Evolutionary conservation across 2,888 invertebrate genomes (phyloP).

Genomic region (Tiphia femorata): DNA sequence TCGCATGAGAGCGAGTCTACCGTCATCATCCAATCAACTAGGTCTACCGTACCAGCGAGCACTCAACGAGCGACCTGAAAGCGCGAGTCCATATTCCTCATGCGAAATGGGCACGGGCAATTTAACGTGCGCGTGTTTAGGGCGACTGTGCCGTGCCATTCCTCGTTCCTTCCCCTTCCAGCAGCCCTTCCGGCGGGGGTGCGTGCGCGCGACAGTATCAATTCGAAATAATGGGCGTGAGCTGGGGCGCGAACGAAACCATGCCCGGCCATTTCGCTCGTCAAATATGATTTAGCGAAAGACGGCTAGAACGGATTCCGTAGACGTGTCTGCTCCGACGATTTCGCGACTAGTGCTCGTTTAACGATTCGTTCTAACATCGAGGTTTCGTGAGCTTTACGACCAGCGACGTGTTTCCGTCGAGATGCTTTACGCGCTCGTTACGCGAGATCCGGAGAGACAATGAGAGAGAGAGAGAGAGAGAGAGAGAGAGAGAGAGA

Average conservation of each 20-base stretch:
- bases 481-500: neutral
- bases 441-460: constrained; percentile 32
- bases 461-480: neutral
- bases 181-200: too few relatives aligned
- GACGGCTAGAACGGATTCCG: constrained; percentile 16
- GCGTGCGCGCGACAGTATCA: constrained; percentile 11
- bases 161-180: neutral
- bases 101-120: constrained; percentile 1
- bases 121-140: neutral
- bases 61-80: too few relatives aligned
- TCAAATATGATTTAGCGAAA: constrained; percentile 17
- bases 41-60: too few relatives aligned
- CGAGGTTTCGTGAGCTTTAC: too few relatives aligned
- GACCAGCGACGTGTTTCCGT: too few relatives aligned
- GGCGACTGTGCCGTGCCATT: neutral
- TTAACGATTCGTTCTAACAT: neutral
- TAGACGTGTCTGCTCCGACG: too few relatives aligned
- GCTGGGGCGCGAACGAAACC: constrained; percentile 16
- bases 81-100: too few relatives aligned
- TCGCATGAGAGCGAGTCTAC: too few relatives aligned
- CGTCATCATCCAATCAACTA: too few relatives aligned
- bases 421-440: constrained; percentile 26
- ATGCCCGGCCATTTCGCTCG: constrained; percentile 19
- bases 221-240: constrained; percentile 9
- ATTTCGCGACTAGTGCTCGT: neutral